Conservation (phyloP, 2,888 invertebrate species). For the Fragum sueziense region DNA sequence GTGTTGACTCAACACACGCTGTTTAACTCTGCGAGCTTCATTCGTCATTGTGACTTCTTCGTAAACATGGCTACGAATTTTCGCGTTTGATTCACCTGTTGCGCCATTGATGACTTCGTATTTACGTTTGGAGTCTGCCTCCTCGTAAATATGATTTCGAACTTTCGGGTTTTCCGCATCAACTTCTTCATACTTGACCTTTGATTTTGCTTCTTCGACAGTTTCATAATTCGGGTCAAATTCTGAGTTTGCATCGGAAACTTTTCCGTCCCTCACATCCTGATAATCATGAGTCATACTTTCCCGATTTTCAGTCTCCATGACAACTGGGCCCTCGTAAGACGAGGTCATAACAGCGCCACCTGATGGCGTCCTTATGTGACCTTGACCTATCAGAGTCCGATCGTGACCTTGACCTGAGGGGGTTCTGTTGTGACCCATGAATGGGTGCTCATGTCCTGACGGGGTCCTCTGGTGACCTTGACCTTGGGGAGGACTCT, state of each 20-base stretch:
- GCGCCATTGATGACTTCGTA: constrained; percentile 48
- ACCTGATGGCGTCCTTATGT: constrained; percentile 51
- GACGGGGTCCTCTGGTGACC: constrained; percentile 18
- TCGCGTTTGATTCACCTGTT: constrained; percentile 37
- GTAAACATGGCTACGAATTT: constrained; percentile 68
- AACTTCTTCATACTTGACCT: constrained; percentile 60
- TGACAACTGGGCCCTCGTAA: constrained; percentile 45
- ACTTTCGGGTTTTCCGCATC: constrained; percentile 43
- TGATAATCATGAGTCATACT: constrained; percentile 25
- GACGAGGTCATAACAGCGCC: constrained; percentile 42
- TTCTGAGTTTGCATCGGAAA: constrained; percentile 38
- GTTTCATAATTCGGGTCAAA: constrained; percentile 78
- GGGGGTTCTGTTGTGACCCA: constrained; percentile 45
- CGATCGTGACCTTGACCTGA: constrained; percentile 53
- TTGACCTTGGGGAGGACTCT: constrained; percentile 9
- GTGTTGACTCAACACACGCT: constrained; percentile 69
- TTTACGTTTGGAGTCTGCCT: constrained; percentile 63
- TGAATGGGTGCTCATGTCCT: constrained; percentile 37
- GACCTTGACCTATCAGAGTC: constrained; percentile 56
- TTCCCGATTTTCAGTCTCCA: constrained; percentile 47
- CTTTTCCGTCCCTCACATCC: constrained; percentile 27
- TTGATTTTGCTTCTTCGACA: constrained; percentile 74
- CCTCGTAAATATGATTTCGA: constrained; percentile 64
- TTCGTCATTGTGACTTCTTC: constrained; percentile 70
- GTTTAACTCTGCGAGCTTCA: constrained; percentile 59